These are phyloP conservation scores for Metacarcinus magister DNA, from an alignment of 2,888 invertebrate genomes.

Conservation along the genomic window DNA sequence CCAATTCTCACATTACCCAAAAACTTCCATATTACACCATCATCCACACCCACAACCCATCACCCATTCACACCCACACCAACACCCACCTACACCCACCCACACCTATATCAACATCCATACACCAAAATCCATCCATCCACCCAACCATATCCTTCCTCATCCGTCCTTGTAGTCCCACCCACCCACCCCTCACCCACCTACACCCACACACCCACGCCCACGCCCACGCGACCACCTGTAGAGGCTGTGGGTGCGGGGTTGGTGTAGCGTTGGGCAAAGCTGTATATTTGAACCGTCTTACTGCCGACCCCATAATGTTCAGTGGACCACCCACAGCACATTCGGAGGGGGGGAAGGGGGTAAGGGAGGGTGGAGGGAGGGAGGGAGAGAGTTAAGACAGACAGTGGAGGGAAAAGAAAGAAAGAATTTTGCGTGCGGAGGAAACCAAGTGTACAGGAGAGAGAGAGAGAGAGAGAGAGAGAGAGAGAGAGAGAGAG, in stretches of 20 bases:
- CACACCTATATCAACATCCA: not conserved
- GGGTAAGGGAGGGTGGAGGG: constrained; percentile 1
- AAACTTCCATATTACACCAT: not conserved
- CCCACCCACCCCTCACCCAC: not conserved
- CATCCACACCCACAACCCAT: not conserved
- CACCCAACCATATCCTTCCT: not conserved
- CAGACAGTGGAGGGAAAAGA: not conserved
- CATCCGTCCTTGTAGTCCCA: not conserved
- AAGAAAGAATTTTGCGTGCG: not conserved
- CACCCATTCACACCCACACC: not conserved
- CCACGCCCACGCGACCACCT: constrained; percentile 38
- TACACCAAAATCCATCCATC: not conserved
- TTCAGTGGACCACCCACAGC: not conserved
- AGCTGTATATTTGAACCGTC: constrained; percentile 1
- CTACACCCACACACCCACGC: not conserved
- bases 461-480: constrained; percentile 10
- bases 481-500: not conserved
- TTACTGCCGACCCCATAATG: constrained; percentile 46
- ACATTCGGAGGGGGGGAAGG: not conserved
- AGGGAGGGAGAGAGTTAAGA: not conserved
- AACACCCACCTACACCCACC: not conserved
- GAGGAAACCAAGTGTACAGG: not conserved
- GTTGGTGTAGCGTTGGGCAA: not conserved
- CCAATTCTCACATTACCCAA: no score
- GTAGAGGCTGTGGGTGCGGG: not conserved